Base-by-base conservation (phyloP, 2,113 vertebrate species). In the Scytalopus superciliaris region DNA sequence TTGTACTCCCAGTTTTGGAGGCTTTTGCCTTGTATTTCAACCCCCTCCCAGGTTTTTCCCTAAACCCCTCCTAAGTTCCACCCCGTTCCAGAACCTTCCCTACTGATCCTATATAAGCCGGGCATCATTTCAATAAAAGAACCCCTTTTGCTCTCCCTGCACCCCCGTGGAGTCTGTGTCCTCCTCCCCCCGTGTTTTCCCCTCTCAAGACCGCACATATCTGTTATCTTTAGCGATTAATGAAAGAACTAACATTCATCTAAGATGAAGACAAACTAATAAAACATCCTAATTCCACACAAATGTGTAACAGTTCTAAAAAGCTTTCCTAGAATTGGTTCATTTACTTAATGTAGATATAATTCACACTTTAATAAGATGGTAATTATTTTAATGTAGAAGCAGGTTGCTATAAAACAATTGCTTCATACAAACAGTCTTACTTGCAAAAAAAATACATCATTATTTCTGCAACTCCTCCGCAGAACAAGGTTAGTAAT, bases 341-440 rank as follows among this genome's bases (percentile, higher is more conserved):
- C 79, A 74, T 72, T 80, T 80, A 90, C 23, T 74, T 87, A n/a
- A 55, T 55, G 40, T 30, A 70, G 17, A 85, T 64, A 93, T 72
- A 69, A 80, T 70, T 93, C 37, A 53, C 10, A 57, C 11, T 52
- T 80, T 50, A 73, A 56, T 73, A 56, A 76, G 35, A 82, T 50
- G 57, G 52, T 68, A 85, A 92, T 96, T 97, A 94, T 94, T 95
- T 97, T 94, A 55, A 95, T 91, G 62, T 47, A 55, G 62, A 85
- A 79, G 37, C 87, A 74, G 67, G 85, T 94, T 97, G 96, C 95
- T 95, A 78, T 6, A 22, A 75, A 93, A 75, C 76, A 94, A 86
- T 91, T 84, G 81, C 31, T 73, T 84, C 92, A 75, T 30, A 45
- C 12, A 81, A 84, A 53, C 21, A 82, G 67, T 40, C 22, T 57